A percentile compares a stretch with the other conserved stretches of the same genome.
Conservation (phyloP, 1,140 invertebrate species). For the Triops longicaudatus region DNA sequence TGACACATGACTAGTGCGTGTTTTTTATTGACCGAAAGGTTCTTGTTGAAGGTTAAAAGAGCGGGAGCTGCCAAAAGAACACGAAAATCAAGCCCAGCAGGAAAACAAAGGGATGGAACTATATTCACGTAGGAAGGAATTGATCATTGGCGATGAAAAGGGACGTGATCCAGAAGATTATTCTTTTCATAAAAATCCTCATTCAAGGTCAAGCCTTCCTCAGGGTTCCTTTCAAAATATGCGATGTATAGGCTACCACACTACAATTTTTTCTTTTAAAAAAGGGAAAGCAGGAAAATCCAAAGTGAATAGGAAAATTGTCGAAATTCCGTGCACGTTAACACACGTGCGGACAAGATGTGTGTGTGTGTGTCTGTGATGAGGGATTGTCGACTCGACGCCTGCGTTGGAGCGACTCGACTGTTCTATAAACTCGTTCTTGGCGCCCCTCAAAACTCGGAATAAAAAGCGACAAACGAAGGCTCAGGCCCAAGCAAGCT, state of each 20-base stretch:
- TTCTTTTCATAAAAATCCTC: too few species aligned
- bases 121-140: not conserved
- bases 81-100: not conserved
- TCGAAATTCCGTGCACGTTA: not conserved
- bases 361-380: not conserved
- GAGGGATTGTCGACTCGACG: not conserved
- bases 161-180: too few species aligned
- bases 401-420: not conserved
- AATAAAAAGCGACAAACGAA: not conserved
- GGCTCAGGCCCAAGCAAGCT: not conserved
- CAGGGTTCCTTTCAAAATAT: too few species aligned
- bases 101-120: not conserved
- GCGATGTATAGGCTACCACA: too few species aligned
- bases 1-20: not conserved
- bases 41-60: not conserved
- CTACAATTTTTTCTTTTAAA: too few species aligned
- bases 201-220: too few species aligned
- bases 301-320: not conserved
- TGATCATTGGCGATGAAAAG: not conserved
- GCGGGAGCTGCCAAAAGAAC: not conserved
- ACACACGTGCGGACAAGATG: constrained; percentile 1
- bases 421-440: constrained; percentile 7
- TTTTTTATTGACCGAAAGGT: not conserved
- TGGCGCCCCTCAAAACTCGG: not conserved
- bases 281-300: too few species aligned